Evolutionary conservation across 2,888 invertebrate species (phyloP), one percentile per base, ranked within the genome.

Genomic region (Seira ritae): DNA sequence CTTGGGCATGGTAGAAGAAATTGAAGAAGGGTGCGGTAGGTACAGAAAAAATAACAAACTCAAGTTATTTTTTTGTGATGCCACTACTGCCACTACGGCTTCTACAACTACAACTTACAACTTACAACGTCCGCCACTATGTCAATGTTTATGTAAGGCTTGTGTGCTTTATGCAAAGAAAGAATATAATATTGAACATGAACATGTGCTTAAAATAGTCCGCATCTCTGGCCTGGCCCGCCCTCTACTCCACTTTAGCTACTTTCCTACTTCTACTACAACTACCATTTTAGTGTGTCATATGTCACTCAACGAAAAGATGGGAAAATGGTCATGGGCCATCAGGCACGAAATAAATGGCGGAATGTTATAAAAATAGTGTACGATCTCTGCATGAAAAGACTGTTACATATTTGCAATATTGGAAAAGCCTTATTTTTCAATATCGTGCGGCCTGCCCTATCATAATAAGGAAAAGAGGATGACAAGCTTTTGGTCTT

Each of bases 251-350:
- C 8, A 31, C 31, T 55, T 42, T 55, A 55, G 55, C 15, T 42
- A 8, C 6, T 31, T 31, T 31, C 31, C 31, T 2, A 31, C n/a
- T n/a, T n/a, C n/a, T n/a, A n/a, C n/a, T n/a, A 31, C 31, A 31
- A 31, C 8, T n/a, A n/a, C n/a, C n/a, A n/a, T 55, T 55, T 55
- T 55, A 31, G 31, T 31, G 17, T 55, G 55, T 19, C 46, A 70
- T 22, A 55, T 71, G 17, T 15, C 55, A 55, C 23, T 71, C 50
- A 71, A 2, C 22, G 24, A 62, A 55, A 50, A 72, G 31, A 62
- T 55, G 60, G 62, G 55, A 55, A 72, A 62, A 72, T 72, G 31
- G 72, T 37, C 72, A 72, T 72, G 60, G 72, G n/a, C 62, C 72
- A 72, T 72, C 62, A 72, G 31, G 24, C 62, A 20, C 22, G 50